Evolutionary conservation across 2,888 invertebrate species (phyloP).

Genomic region (Epinotia demarniana): DNA sequence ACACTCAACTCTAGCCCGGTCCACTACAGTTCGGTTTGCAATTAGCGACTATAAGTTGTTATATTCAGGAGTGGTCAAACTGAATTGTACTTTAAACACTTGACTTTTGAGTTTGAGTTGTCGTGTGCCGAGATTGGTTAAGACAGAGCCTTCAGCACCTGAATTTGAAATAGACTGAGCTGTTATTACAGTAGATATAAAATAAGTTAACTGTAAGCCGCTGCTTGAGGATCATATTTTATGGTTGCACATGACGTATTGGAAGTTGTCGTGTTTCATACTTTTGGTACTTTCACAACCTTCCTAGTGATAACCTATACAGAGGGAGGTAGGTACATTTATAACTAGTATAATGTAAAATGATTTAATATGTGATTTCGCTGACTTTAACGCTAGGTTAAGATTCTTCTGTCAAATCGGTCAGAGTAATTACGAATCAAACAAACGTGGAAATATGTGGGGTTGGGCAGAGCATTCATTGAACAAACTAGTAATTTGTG

Average conservation of each 20-base stretch:
- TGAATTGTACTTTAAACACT: not conserved
- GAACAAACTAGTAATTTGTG: too few relatives aligned
- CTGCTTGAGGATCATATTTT: slow-evolving; percentile 2
- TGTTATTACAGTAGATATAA: slow-evolving; percentile 21
- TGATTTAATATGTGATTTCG: too few relatives aligned
- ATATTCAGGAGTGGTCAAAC: not conserved
- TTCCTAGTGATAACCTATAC: not conserved
- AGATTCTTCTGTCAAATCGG: too few relatives aligned
- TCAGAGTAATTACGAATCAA: too few relatives aligned
- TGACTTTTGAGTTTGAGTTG: not conserved
- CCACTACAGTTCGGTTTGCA: not conserved
- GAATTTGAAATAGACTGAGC: slow-evolving; percentile 29
- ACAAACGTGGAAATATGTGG: too few relatives aligned
- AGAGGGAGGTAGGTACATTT: not conserved
- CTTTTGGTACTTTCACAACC: not conserved
- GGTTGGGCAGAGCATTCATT: too few relatives aligned
- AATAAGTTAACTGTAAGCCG: slow-evolving; percentile 13
- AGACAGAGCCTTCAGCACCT: slow-evolving; percentile 22
- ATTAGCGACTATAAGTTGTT: not conserved
- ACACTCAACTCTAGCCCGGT: not conserved
- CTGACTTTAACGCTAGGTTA: too few relatives aligned
- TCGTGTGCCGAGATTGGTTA: not conserved
- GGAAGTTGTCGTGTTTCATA: not conserved
- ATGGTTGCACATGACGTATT: not conserved
- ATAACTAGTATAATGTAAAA: too few relatives aligned